phyloP scores from a whole-genome alignment of 2,797 vertebrate species.

The Squalus acanthias region DNA sequence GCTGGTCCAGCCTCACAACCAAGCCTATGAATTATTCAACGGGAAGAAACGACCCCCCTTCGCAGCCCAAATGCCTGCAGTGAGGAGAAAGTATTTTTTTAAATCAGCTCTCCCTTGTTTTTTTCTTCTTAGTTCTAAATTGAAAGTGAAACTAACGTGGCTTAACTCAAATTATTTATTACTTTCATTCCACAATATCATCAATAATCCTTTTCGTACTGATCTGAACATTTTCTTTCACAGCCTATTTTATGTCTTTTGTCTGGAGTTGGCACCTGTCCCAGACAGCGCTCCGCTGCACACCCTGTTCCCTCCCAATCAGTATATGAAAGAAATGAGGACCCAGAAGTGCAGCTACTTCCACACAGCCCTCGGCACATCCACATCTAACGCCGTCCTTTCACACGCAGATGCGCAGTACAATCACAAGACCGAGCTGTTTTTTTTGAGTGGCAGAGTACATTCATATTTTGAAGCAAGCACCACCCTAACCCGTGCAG shows the following conservation, averaged over 20 bases:
- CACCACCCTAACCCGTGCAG: conserved; percentile 27
- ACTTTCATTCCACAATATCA: conserved; percentile 37
- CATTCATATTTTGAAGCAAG: conserved; percentile 37
- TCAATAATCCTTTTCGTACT: conserved; percentile 37
- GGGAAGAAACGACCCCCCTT: conserved; percentile 52
- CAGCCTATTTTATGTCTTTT: conserved; percentile 81
- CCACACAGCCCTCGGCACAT: conserved; percentile 39
- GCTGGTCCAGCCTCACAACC: conserved; percentile 74
- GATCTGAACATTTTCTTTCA: conserved; percentile 53
- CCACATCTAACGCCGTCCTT: conserved; percentile 45
- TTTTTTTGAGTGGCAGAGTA: conserved; percentile 45
- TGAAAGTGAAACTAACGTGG: conserved; percentile 55
- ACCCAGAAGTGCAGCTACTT: conserved; percentile 32
- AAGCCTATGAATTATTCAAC: conserved; percentile 91
- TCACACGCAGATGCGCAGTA: conserved; percentile 43
- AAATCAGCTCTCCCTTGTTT: conserved; percentile 43
- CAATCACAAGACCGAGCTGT: conserved; percentile 45
- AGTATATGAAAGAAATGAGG: conserved; percentile 29
- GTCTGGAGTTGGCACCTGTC: conserved; percentile 85
- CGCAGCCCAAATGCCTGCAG: conserved; percentile 69
- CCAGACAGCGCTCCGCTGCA: conserved; percentile 67
- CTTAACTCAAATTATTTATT: conserved; percentile 38
- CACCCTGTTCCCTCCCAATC: conserved; percentile 57
- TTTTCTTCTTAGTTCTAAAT: conserved; percentile 44
- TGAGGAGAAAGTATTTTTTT: conserved; percentile 49